A percentile compares a stretch with the other conserved stretches of the same genome.
phyloP scores from a whole-genome alignment of 2,113 vertebrate genomes.

The Phodopus roborovskii region DNA sequence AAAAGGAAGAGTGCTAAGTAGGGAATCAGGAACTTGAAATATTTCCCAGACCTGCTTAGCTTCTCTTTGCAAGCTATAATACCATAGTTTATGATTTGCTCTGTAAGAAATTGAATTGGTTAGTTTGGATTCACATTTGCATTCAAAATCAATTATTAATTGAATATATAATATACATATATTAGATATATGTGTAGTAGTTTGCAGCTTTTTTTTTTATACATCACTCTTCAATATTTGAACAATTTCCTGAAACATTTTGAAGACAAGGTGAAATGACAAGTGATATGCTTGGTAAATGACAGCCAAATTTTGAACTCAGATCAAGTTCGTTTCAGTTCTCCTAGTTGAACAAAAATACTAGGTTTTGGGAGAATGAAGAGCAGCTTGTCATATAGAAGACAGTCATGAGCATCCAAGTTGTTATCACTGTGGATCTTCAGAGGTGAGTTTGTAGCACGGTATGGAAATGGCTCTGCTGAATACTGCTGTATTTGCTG shows the following conservation, averaged over 20 bases:
- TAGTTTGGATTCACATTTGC: background rate
- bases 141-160: background rate
- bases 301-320: background rate
- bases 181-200: background rate
- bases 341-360: background rate
- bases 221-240: background rate
- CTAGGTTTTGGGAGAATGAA: background rate
- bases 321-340: background rate
- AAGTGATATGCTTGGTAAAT: background rate
- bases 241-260: background rate
- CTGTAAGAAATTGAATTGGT: background rate
- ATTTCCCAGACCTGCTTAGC: background rate
- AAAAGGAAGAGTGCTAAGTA: background rate
- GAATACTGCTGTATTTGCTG: background rate
- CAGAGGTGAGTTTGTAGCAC: background rate
- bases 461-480: background rate
- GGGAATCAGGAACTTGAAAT: background rate
- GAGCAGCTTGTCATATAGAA: background rate
- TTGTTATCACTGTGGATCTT: background rate
- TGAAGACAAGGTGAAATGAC: background rate
- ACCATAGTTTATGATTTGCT: background rate
- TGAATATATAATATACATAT: background rate
- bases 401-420: accelerated
- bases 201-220: background rate
- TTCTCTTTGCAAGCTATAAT: background rate